These are phyloP conservation scores for Spongia lamella DNA, from an alignment of 37 sponge, comb jelly and placozoan genomes.

Conservation along the genomic window DNA sequence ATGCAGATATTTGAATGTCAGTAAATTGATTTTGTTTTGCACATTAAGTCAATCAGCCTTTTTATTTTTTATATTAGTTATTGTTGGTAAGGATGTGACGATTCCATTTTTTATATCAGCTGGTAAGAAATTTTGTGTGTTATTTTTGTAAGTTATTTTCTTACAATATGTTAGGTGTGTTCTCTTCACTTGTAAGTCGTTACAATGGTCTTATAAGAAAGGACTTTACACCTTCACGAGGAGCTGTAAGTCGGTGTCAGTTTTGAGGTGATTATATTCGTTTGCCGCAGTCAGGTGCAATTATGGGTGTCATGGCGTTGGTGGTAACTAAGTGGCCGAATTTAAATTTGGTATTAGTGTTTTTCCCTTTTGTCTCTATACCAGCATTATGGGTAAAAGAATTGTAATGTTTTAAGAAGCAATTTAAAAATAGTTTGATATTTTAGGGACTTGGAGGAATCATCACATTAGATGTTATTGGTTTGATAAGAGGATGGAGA, in stretches of 20 bases:
- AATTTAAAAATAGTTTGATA: not conserved
- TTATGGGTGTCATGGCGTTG: slow-evolving; percentile 50
- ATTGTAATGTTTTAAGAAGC: not conserved
- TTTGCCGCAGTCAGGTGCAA: slow-evolving; percentile 70
- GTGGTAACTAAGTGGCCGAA: slow-evolving; percentile 38
- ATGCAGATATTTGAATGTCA: slow-evolving; percentile 31
- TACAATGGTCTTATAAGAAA: no score
- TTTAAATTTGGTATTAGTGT: slow-evolving; percentile 46
- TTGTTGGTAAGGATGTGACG: no score
- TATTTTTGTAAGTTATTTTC: no score
- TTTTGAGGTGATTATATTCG: no score
- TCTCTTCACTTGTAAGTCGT: no score
- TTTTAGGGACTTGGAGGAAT: slow-evolving; percentile 56
- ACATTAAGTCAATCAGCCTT: no score
- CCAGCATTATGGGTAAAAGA: slow-evolving; percentile 45
- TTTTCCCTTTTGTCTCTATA: slow-evolving; percentile 68
- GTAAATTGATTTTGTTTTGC: not conserved
- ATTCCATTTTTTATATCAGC: no score
- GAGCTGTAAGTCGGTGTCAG: no score
- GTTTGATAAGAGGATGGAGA: slow-evolving; percentile 66
- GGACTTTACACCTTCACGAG: no score
- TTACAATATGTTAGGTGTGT: no score
- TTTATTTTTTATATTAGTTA: no score
- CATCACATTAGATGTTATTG: slow-evolving; percentile 49
- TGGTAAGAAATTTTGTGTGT: no score